Percentiles rank a stretch among this genome's conserved stretches.
Evolutionary conservation across 2,113 vertebrate genomes (phyloP).

Genomic region (Solea solea): DNA sequence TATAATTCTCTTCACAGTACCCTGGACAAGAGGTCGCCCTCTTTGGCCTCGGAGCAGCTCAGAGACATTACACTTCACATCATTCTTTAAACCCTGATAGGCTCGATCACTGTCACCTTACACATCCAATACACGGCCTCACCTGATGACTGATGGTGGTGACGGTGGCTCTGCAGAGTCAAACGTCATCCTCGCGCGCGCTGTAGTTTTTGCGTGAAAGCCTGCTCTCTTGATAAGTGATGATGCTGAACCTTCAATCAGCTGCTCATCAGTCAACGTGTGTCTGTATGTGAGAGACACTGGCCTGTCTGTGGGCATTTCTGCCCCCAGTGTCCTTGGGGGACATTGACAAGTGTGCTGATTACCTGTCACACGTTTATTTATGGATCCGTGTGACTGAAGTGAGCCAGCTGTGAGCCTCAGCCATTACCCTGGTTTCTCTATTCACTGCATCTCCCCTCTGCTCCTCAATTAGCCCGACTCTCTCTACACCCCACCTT

Average conservation of each 20-base stretch:
- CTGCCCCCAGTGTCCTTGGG: slow-evolving; percentile 53
- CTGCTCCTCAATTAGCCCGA: slow-evolving; percentile 38
- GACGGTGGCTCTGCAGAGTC: slow-evolving; percentile 29
- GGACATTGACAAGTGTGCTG: slow-evolving; percentile 46
- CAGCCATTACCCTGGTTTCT: slow-evolving; percentile 47
- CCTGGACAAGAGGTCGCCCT: not conserved
- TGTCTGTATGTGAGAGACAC: slow-evolving; percentile 23
- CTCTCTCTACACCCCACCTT: slow-evolving; percentile 17
- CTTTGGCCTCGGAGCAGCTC: slow-evolving; percentile 7
- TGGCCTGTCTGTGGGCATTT: slow-evolving; percentile 19
- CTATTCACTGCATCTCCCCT: not conserved
- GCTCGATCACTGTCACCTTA: slow-evolving; percentile 37
- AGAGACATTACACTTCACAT: slow-evolving; percentile 17
- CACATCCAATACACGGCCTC: slow-evolving; percentile 43
- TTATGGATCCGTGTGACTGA: slow-evolving; percentile 51
- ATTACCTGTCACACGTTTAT: slow-evolving; percentile 67
- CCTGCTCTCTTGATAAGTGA: slow-evolving; percentile 11
- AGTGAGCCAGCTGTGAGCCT: slow-evolving; percentile 37
- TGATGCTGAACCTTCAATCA: slow-evolving; percentile 20
- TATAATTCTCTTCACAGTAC: not conserved
- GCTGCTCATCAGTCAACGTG: slow-evolving; percentile 45
- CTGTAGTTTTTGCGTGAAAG: not conserved
- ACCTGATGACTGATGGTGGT: slow-evolving; percentile 48
- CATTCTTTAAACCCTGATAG: slow-evolving; percentile 36
- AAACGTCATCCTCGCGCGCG: slow-evolving; percentile 42